Base-by-base conservation (phyloP, 1,140 invertebrate genomes). In the Scaptomyza hsui region DNA sequence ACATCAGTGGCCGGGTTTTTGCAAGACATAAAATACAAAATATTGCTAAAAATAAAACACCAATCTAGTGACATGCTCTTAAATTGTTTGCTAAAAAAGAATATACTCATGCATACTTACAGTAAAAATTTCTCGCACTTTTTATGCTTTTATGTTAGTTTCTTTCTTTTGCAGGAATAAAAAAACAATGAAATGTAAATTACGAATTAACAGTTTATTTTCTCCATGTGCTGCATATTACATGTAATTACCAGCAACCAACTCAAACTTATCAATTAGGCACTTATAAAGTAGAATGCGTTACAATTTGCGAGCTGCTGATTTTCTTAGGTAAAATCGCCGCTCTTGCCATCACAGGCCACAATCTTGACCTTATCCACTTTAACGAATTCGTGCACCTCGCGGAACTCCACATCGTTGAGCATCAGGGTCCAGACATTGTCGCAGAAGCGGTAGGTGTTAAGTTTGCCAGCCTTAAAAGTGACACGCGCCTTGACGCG, bases 351-450 rank as follows among this genome's bases (percentile, higher is more conserved):
- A 95, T 99, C 99, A 93, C 99, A 99, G 1, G 99, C 99, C 49
- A 99, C 99, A 92, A 99, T 99, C 94, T 99, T 99, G 3, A 99
- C 97, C 94, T 98, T 99, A 88, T 99, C 97, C 21, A 99, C 97
- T 92, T 96, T 96, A 9, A 97, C 96, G 60, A 99, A 94, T 91
- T 99, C 98, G 90, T 98, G 96, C 0, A 98, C 96, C 93, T 99
- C 99, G 72, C 97, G 94, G 90, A 99, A 99, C 92, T 99, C 99
- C 9, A 99, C 98, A 93, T 99, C 97, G 92, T 98, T 98, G 65
- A 99, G 93, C 91, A 91, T 91, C 90, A 99, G 99, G n/a, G 98
- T 99, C 99, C 99, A 99, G 0, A 99, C 99, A 94, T 99, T 99
- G 93, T 99, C 99, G 94, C 99, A 99, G 93, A 99, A 99, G 83